These are phyloP conservation scores for Caenorhabditis sp. DNA, from an alignment of 2,888 invertebrate genomes.

Conservation along the genomic window DNA sequence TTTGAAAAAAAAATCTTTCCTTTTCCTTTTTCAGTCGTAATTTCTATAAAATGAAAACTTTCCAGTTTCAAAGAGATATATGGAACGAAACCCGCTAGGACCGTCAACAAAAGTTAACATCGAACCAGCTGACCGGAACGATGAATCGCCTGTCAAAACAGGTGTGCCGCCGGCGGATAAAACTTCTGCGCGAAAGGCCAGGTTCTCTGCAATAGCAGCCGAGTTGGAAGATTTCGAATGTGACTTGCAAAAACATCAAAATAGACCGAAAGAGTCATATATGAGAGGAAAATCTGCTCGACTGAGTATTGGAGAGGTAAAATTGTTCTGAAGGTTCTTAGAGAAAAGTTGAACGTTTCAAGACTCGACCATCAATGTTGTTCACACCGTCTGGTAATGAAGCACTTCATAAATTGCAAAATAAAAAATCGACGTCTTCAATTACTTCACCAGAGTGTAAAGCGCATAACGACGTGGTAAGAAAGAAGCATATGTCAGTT, in stretches of 20 bases:
- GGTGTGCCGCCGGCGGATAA: not conserved
- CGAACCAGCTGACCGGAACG: not conserved
- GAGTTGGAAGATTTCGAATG: slow-evolving; percentile 30
- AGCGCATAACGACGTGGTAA: not conserved
- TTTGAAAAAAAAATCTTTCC: too few relatives aligned
- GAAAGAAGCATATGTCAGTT: too few relatives aligned
- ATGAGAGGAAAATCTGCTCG: slow-evolving; percentile 52
- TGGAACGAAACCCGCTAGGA: not conserved
- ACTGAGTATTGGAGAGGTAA: slow-evolving; percentile 49
- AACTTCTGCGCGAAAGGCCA: slow-evolving; percentile 10
- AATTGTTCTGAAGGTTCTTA: not conserved
- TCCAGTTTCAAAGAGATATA: not conserved
- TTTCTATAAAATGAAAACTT: too few relatives aligned
- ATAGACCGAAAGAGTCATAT: slow-evolving; percentile 49
- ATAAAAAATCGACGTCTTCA: not conserved
- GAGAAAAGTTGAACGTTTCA: not conserved
- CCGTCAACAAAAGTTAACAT: not conserved
- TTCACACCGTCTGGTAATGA: slow-evolving; percentile 39
- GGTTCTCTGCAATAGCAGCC: slow-evolving; percentile 10
- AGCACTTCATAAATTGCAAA: slow-evolving; percentile 9
- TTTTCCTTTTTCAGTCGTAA: too few relatives aligned
- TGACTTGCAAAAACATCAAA: slow-evolving; percentile 22
- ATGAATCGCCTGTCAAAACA: not conserved
- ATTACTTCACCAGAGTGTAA: not conserved
- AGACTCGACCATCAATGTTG: slow-evolving; percentile 45